Base-by-base conservation (phyloP, 2,888 invertebrate genomes). In the Caenorhabditis wallacei region DNA sequence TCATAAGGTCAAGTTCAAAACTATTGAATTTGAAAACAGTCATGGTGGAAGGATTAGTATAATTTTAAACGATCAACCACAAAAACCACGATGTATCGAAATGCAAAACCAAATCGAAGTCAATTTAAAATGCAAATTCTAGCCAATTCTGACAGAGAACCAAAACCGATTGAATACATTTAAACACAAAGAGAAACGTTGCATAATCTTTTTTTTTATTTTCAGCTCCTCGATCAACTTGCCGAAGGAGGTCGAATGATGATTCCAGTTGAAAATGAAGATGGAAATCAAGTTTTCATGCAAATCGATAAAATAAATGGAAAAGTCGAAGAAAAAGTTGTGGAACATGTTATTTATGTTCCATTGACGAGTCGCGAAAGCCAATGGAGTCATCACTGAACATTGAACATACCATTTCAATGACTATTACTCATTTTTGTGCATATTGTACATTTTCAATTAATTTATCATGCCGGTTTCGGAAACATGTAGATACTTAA, bases 301-400 rank as follows among this genome's bases (percentile, higher is more conserved):
- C 94, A 96, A 94, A 95, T 98, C 76, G 98, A 99, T 93, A 98
- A 98, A 93, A 94, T 93, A 1, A 95, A 96, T 92, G 98, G 98
- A 8, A 94, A 95, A 82, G 59, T 89, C 35, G 40, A 56, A 5
- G 95, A 95, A 88, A 84, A 84, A 48, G 94, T 95, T 53, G 93
- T 99, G 11, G 97, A 98, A 96, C 96, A 96, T 53, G 99, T 99
- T 13, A 95, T 97, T 88, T 99, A 97, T 92, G 98, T 99, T 43
- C 98, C 98, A 0, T 94, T 99, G 57, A 98, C 98, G 0, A 97
- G 97, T 13, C 78, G 78, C 18, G 78, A 78, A 24, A 22, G 69
- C 16, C 78, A 78, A 37, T 78, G 69, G 78, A 78, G 53, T 16
- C 22, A 24, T 35, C 51, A 11, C 20, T 46, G 20, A 66, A 51